A percentile compares a stretch with the other conserved stretches of the same genome.
Conservation (phyloP, 2,797 vertebrate genomes). For the Oryzias dopingdopingensis region DNA sequence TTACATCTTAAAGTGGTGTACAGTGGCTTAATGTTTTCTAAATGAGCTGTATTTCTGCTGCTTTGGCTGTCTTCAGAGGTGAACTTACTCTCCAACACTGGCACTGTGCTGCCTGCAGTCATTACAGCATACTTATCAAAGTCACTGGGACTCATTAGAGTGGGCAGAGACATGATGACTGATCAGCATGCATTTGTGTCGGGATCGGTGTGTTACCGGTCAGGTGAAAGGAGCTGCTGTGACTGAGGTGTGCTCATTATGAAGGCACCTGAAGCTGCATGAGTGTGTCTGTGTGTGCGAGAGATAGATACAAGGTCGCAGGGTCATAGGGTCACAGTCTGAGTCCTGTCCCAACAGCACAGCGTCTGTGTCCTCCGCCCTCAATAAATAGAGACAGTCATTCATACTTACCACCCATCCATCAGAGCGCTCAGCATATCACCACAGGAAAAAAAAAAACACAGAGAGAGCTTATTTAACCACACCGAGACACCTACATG, state of each 20-base stretch:
- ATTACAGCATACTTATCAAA: slow-evolving; percentile 47
- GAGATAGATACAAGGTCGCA: slow-evolving; percentile 41
- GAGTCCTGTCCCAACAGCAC: slow-evolving; percentile 76
- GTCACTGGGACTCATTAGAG: slow-evolving; percentile 40
- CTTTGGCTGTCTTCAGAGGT: too few species aligned
- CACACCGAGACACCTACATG: slow-evolving; percentile 11
- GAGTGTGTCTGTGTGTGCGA: slow-evolving; percentile 21
- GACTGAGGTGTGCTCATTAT: slow-evolving; percentile 71
- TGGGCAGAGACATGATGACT: slow-evolving; percentile 54
- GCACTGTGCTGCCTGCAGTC: slow-evolving; percentile 15
- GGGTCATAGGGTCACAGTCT: slow-evolving; percentile 66
- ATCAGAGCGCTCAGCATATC: slow-evolving; percentile 73
- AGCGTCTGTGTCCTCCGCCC: slow-evolving; percentile 72
- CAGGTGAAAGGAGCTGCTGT: slow-evolving; percentile 66
- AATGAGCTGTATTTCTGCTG: too few species aligned
- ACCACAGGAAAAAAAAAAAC: slow-evolving; percentile 40
- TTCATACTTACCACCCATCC: slow-evolving; percentile 77
- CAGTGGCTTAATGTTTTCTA: too few species aligned
- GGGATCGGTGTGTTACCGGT: slow-evolving; percentile 34
- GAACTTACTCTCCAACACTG: background rate
- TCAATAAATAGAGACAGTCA: slow-evolving; percentile 81
- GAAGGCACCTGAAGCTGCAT: slow-evolving; percentile 48
- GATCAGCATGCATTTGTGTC: slow-evolving; percentile 48
- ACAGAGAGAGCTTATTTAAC: slow-evolving; percentile 34
- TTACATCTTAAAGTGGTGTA: too few species aligned